phyloP scores from a whole-genome alignment of 1,140 invertebrate species.

The Ceratosolen solmsi region DNA sequence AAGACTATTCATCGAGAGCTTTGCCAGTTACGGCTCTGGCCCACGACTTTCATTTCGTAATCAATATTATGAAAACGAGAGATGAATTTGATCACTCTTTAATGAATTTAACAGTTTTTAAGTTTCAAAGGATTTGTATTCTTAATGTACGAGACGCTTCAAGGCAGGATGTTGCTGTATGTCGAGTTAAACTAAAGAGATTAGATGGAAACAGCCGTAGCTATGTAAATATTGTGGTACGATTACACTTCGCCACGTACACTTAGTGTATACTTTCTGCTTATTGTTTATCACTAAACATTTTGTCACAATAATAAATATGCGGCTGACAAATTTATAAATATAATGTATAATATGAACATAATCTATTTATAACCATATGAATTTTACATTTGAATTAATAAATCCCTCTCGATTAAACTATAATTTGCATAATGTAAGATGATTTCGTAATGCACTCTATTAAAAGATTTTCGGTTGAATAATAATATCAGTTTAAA shows the following conservation, averaged over 20 bases:
- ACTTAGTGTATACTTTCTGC: too few relatives aligned
- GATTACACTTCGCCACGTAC: too few relatives aligned
- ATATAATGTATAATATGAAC: too few relatives aligned
- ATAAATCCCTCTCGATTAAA: not conserved
- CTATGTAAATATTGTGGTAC: not conserved
- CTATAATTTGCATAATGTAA: not conserved
- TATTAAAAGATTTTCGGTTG: not conserved
- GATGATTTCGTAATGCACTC: not conserved
- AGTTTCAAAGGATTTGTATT: not conserved
- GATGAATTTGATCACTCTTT: slow-evolving; percentile 24
- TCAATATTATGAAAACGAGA: not conserved
- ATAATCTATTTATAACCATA: not conserved
- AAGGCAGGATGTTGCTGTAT: not conserved
- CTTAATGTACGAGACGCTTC: not conserved
- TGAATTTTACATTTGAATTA: not conserved
- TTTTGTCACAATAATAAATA: not conserved
- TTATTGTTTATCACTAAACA: not conserved
- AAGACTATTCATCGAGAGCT: not conserved
- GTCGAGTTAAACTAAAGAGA: not conserved
- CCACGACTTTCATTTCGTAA: slow-evolving; percentile 19
- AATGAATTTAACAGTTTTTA: slow-evolving; percentile 37
- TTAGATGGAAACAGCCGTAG: not conserved
- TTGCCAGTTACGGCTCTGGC: not conserved
- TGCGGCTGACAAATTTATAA: not conserved
- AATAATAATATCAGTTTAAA: not conserved